phyloP scores from a whole-genome alignment of 2,888 invertebrate species.

The Leucoptera coffeella region DNA sequence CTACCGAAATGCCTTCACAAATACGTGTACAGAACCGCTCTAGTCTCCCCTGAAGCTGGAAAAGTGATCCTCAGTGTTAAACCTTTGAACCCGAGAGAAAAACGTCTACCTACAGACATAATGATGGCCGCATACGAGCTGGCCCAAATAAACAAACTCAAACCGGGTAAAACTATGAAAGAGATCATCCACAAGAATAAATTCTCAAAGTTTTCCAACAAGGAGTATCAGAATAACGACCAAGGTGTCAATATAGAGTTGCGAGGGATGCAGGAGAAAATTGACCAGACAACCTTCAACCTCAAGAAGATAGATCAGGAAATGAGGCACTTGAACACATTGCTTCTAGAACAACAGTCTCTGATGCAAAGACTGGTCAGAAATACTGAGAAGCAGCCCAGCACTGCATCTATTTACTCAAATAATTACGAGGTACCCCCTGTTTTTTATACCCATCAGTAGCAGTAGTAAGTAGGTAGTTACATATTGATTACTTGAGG shows the following conservation, averaged over 20 bases:
- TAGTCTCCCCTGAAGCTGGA: slow-evolving; percentile 76
- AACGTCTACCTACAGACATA: slow-evolving; percentile 70
- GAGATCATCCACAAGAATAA: slow-evolving; percentile 54
- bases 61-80: slow-evolving; percentile 77
- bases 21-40: slow-evolving; percentile 69
- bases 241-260: slow-evolving; percentile 51
- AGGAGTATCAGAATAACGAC: slow-evolving; percentile 35
- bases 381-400: slow-evolving; percentile 10
- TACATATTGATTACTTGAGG: too few species aligned
- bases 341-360: slow-evolving; percentile 33
- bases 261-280: slow-evolving; percentile 59
- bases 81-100: slow-evolving; percentile 76
- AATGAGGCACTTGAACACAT: slow-evolving; percentile 58
- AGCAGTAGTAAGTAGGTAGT: too few species aligned
- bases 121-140: slow-evolving; percentile 75
- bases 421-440: too few species aligned
- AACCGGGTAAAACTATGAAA: slow-evolving; percentile 58
- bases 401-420: too few species aligned
- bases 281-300: slow-evolving; percentile 65
- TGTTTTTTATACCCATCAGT: too few species aligned
- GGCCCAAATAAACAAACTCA: slow-evolving; percentile 65
- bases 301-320: slow-evolving; percentile 64
- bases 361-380: slow-evolving; percentile 29
- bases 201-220: slow-evolving; percentile 57
- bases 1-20: slow-evolving; percentile 68